Base-by-base conservation (phyloP, 2,888 invertebrate species). In the Timema podura region DNA sequence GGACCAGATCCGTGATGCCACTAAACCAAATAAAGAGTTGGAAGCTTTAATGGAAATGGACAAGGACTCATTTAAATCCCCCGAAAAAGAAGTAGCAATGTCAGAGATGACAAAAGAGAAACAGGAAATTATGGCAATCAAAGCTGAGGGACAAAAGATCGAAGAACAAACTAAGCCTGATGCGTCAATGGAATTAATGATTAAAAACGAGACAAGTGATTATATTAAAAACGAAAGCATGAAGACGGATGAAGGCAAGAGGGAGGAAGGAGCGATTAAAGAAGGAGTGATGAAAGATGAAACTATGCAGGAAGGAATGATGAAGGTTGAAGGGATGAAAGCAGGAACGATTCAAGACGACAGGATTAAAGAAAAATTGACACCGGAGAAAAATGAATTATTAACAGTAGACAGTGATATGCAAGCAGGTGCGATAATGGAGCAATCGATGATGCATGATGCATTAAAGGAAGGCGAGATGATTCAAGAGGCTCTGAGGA, bases 391-490 rank as follows among this genome's bases (percentile, higher is more conserved):
- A n/a, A n/a, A n/a, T n/a, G n/a, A n/a, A n/a, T n/a, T n/a, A n/a
- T n/a, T n/a, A n/a, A n/a, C n/a, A n/a, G n/a, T n/a, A n/a, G n/a
- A n/a, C n/a, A n/a, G n/a, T n/a, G n/a, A n/a, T n/a, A n/a, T 61
- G 10, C 2, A 61, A 61, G 16, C 78, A 78, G 77, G 80, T 16
- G 80, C 81, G 70, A 79, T 73, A 48, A 48, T 65, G 64, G 68
- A 68, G 15, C 66, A 70, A 15, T 51, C 57, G 47, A 70, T 70
- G 70, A 64, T 59, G 65, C 57, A 54, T 46, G 67, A 68, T 10
- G 49, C 51, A 45, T 30, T 49, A 30, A 61, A 47, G 30, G 54
- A 67, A 48, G 67, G 57, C 15, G 44, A 16, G 16, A 8, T 66
- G 5, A 66, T 66, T 10, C 15, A 65, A 48, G 61, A 70, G n/a